Conservation (phyloP, 2,797 vertebrate genomes). For the Calcarius lapponicus region DNA sequence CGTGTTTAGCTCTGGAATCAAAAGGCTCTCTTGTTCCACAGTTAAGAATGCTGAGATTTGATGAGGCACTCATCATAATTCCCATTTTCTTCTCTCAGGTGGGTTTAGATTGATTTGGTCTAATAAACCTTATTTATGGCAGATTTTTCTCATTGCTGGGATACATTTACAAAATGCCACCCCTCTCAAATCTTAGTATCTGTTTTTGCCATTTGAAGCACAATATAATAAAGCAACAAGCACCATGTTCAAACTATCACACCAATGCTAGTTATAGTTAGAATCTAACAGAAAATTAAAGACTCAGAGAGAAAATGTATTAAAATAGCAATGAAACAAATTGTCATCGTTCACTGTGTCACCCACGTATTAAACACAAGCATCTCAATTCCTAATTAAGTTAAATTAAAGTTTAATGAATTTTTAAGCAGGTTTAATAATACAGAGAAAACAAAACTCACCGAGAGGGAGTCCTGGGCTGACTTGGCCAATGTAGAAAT, state of each 20-base stretch:
- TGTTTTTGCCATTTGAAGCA: neutral
- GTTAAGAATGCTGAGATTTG: slow-evolving; percentile 25
- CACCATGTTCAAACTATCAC: neutral
- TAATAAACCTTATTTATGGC: neutral
- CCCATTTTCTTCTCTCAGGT: slow-evolving; percentile 27
- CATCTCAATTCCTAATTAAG: neutral
- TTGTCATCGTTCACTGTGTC: neutral
- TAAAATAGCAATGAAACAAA: neutral
- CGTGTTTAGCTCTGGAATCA: slow-evolving; percentile 31
- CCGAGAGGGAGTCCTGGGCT: slow-evolving; percentile 93
- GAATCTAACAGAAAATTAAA: neutral
- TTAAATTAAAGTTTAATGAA: slow-evolving; percentile 34
- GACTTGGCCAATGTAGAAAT: slow-evolving; percentile 91
- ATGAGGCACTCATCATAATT: neutral
- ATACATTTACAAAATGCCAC: neutral
- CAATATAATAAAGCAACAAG: neutral
- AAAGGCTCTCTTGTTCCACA: slow-evolving; percentile 49
- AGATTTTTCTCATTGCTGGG: slow-evolving; percentile 12
- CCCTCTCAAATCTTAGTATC: neutral
- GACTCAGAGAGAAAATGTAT: neutral
- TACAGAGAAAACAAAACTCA: slow-evolving; percentile 59
- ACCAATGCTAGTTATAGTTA: neutral
- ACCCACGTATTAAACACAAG: neutral
- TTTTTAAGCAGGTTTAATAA: slow-evolving; percentile 14
- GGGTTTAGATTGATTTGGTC: slow-evolving; percentile 11